Conservation (phyloP, 1,140 invertebrate species). For the Micrasema longulum region DNA sequence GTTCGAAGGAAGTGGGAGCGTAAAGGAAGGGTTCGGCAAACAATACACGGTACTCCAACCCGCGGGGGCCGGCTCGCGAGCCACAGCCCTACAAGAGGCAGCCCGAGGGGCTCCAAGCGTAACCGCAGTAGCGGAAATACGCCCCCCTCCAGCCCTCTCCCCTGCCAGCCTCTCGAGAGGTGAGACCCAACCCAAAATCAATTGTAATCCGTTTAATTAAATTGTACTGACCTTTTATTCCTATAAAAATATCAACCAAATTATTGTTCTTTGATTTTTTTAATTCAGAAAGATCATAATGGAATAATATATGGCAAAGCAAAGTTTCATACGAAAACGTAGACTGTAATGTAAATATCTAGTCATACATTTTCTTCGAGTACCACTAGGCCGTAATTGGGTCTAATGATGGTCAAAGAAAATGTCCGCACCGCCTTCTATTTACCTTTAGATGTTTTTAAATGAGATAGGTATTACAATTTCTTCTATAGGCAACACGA, state of each 20-base stretch:
- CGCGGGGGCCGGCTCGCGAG: slow-evolving; percentile 79
- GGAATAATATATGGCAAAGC: too few relatives aligned
- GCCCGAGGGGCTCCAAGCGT: slow-evolving; percentile 73
- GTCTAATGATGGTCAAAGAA: slow-evolving; percentile 43
- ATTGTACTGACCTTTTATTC: too few relatives aligned
- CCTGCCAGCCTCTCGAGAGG: slow-evolving; percentile 81
- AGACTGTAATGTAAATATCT: slow-evolving; percentile 31
- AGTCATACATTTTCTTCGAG: slow-evolving; percentile 33
- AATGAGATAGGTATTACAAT: too few relatives aligned
- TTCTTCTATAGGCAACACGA: too few relatives aligned
- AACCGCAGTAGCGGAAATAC: slow-evolving; percentile 72
- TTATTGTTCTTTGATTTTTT: too few relatives aligned
- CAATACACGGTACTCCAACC: slow-evolving; percentile 88
- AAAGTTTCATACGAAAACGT: background rate
- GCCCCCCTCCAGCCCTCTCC: slow-evolving; percentile 73
- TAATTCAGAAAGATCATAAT: too few relatives aligned
- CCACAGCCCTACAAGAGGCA: slow-evolving; percentile 82
- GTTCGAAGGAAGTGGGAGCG: slow-evolving; percentile 53
- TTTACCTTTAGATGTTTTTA: slow-evolving; percentile 45
- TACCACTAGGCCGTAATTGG: slow-evolving; percentile 41
- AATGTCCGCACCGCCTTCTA: slow-evolving; percentile 43
- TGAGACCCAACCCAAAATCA: slow-evolving; percentile 58
- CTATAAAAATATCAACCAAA: too few relatives aligned
- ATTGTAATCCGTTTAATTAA: background rate
- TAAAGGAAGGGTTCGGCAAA: slow-evolving; percentile 63